Percentiles rank a stretch among this genome's conserved stretches.
These are phyloP conservation scores for Phytoseiulus persimilis DNA, from an alignment of 2,888 invertebrate species.

Conservation along the genomic window DNA sequence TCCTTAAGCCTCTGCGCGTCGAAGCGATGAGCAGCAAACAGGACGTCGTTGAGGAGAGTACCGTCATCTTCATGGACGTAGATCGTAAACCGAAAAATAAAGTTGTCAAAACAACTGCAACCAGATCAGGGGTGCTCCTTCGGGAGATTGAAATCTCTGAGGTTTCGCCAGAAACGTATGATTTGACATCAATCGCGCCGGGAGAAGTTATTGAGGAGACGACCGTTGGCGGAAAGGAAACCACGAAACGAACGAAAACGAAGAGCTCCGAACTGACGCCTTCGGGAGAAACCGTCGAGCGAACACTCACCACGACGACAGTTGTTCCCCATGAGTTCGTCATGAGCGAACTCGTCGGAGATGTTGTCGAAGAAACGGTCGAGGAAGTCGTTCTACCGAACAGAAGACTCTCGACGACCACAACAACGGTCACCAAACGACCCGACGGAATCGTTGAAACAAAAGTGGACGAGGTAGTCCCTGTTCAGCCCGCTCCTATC, in stretches of 20 bases:
- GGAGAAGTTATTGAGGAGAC: slow-evolving; percentile 17
- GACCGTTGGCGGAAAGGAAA: background rate
- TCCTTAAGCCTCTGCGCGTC: background rate
- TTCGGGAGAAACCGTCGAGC: background rate
- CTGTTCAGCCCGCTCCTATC: background rate
- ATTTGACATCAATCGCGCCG: background rate
- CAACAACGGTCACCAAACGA: background rate
- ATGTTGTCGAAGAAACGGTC: background rate
- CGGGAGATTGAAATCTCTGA: background rate
- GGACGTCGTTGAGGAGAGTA: background rate
- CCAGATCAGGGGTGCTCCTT: slow-evolving; percentile 1
- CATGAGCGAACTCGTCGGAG: background rate
- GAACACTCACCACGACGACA: background rate
- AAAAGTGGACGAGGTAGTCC: background rate
- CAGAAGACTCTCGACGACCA: background rate
- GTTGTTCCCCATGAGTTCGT: background rate
- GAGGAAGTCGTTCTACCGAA: background rate
- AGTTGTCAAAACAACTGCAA: background rate
- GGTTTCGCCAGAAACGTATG: background rate
- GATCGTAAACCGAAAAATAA: background rate
- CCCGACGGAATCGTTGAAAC: background rate
- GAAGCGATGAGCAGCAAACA: background rate
- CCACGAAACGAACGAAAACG: background rate
- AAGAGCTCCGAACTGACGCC: background rate
- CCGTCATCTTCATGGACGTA: background rate